Conservation (phyloP, 2,888 invertebrate genomes). For the Syritta pipiens region DNA sequence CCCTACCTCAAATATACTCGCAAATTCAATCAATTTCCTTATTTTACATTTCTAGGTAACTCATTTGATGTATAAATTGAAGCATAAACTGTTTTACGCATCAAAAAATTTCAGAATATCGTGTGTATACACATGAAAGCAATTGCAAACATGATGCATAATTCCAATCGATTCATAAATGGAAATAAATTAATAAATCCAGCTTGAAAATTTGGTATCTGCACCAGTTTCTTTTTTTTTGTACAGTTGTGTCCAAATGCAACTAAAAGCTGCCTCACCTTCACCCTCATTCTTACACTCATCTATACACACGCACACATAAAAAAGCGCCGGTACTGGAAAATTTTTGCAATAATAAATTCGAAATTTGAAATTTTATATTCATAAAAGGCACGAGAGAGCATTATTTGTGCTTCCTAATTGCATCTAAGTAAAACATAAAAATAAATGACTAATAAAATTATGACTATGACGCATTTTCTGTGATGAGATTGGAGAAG, state of each 20-base stretch:
- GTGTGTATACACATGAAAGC: neutral
- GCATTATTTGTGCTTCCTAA: neutral
- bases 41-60: no score
- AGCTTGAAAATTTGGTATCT: neutral
- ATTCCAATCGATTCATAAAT: neutral
- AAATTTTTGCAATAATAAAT: neutral
- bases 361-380: neutral
- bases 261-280: no score
- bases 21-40: no score
- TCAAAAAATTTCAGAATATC: no score
- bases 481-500: neutral
- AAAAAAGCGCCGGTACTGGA: neutral
- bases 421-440: neutral
- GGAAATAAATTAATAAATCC: no score
- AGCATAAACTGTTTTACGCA: no score
- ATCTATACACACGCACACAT: no score
- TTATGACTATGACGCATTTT: neutral
- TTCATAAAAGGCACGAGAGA: neutral
- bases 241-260: slow-evolving; percentile 3
- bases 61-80: no score
- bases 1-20: no score
- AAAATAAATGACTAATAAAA: slow-evolving; percentile 2
- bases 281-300: no score
- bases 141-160: neutral
- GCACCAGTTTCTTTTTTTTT: neutral